Evolutionary conservation across 2,888 invertebrate species (phyloP), one percentile per base, ranked within the genome.

Genomic region (Carabus problematicus): DNA sequence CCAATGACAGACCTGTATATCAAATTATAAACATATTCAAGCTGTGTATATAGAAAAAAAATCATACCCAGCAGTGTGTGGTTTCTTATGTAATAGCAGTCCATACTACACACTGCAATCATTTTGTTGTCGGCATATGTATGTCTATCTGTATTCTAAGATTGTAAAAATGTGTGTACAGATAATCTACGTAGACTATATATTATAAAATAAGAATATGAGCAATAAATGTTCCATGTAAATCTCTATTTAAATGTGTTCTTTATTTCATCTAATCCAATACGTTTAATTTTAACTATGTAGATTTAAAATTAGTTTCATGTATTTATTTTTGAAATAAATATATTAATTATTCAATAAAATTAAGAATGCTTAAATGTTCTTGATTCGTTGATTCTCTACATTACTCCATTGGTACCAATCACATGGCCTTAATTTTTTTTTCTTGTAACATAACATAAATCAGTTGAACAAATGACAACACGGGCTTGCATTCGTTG

Each of bases 41-140:
- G 66, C 66, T 66, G 58, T 66, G 49, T 69, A 61, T 60, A 69
- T 59, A 69, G 29, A 29, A 66, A 69, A 41, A 49, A 59, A 63
- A 39, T 39, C 40, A 8, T 60, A 47, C 60, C 54, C 58, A 60
- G 64, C 54, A 59, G 64, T 70, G 60, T 70, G 54, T 72, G 70
- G 63, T 72, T 70, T 72, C 64, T 71, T 64, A 71, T 69, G 52
- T 72, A 66, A 73, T 70, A 75, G 78, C 59, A 58, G 52, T 52
- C 19, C 11, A 49, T 56, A 58, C 59, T 59, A 66, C 66, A 66
- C 66, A 66, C 49, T 66, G 40, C 52, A 52, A 11, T 14, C 52
- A 52, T 19, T 52, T 16, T 52, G 59, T 59, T 45, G 40, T 66
- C 49, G 49, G 64, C 55, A 55, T 66, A 58, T 16, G 41, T 49